A percentile compares a stretch with the other conserved stretches of the same genome.
Evolutionary conservation across 1,140 invertebrate species (phyloP).

Genomic region (Philotrypesis tridentata): DNA sequence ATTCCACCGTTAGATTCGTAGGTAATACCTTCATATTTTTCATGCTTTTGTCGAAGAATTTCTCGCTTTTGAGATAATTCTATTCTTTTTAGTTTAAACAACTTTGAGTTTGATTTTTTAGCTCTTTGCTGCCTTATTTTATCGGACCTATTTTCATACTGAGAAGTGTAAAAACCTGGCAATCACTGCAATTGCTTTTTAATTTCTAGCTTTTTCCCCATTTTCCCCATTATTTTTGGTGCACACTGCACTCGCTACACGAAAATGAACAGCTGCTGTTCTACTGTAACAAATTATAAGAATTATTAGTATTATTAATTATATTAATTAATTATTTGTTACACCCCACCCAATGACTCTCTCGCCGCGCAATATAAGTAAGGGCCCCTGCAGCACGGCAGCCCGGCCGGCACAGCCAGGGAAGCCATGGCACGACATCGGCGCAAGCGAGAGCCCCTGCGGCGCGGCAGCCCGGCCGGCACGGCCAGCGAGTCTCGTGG

Average conservation of each 20-base stretch:
- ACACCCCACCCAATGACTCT: too few relatives aligned
- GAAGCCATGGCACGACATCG: too few relatives aligned
- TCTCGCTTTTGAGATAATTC: conserved; percentile 13
- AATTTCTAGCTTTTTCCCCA: neutral
- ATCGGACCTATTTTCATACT: neutral
- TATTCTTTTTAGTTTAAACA: neutral
- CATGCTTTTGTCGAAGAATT: conserved; percentile 4
- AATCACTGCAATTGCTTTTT: neutral
- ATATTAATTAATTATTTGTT: conserved; percentile 42
- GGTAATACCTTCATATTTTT: conserved; percentile 3
- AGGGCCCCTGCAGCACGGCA: too few relatives aligned
- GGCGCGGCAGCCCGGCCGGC: too few relatives aligned
- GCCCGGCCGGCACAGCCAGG: too few relatives aligned
- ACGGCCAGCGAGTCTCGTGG: too few relatives aligned
- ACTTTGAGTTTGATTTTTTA: neutral
- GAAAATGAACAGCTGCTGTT: neutral
- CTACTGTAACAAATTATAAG: conserved; percentile 29
- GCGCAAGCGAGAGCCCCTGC: too few relatives aligned
- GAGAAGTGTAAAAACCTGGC: neutral
- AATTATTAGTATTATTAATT: conserved; percentile 44
- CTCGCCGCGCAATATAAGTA: too few relatives aligned
- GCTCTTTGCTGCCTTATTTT: neutral
- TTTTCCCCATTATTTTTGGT: conserved; percentile 18
- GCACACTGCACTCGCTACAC: conserved; percentile 11
- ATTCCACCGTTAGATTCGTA: conserved; percentile 32